phyloP scores from a whole-genome alignment of 2,797 vertebrate species.

The Gila robusta region DNA sequence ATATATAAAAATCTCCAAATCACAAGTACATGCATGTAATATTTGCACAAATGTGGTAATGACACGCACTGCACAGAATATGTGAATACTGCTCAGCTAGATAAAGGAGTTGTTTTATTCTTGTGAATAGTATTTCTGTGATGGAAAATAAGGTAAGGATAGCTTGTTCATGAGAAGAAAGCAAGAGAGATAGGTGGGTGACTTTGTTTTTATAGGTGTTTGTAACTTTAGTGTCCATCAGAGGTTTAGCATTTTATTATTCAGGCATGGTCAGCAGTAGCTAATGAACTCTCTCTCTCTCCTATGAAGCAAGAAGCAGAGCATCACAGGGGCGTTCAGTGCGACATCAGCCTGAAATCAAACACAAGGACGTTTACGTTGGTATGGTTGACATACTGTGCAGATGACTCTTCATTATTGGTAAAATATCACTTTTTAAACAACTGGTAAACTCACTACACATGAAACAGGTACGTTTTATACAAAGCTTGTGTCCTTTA shows the following conservation, averaged over 20 bases:
- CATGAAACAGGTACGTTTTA: background rate
- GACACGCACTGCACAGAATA: background rate
- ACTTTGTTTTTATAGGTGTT: slow-evolving; percentile 5
- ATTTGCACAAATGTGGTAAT: slow-evolving; percentile 15
- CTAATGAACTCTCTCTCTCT: slow-evolving; percentile 49
- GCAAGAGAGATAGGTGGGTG: background rate
- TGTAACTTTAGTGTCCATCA: background rate
- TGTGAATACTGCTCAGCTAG: slow-evolving; percentile 20
- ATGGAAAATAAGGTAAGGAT: slow-evolving; percentile 26
- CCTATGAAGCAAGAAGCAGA: slow-evolving; percentile 38
- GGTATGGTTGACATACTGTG: background rate
- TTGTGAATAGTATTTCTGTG: slow-evolving; percentile 25
- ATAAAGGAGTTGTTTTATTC: slow-evolving; percentile 6
- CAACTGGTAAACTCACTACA: background rate
- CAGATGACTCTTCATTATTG: background rate
- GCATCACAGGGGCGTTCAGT: slow-evolving; percentile 8
- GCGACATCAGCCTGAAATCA: slow-evolving; percentile 47
- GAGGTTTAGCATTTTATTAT: slow-evolving; percentile 37
- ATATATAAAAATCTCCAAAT: background rate
- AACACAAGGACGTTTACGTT: background rate
- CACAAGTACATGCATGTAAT: slow-evolving; percentile 13
- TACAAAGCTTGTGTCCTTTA: background rate
- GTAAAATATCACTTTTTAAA: background rate
- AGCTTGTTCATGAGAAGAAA: slow-evolving; percentile 10
- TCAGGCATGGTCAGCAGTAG: slow-evolving; percentile 42